Base-by-base conservation (phyloP, 2,888 invertebrate genomes). In the Lysandra bellargus region DNA sequence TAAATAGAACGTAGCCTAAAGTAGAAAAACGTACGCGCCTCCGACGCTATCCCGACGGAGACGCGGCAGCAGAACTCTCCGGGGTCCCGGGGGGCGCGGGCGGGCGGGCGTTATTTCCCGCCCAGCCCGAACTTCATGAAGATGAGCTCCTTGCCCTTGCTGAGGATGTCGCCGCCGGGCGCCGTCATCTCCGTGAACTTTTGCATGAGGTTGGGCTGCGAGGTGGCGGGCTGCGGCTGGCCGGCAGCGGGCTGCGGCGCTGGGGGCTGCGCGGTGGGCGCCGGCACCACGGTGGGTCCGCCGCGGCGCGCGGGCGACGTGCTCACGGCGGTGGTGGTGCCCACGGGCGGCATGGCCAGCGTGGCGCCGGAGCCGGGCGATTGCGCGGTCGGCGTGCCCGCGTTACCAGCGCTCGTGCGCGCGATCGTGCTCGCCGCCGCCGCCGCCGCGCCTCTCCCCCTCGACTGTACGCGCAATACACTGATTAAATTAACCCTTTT, bases 101-200 rank as follows among this genome's bases (percentile, higher is more conserved):
- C 81, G 83, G 86, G 86, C 91, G 90, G 87, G 84, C 90, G 93
- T 96, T 96, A 96, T 96, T 96, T 96, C 88, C 97, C 97, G 87
- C 97, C 97, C 85, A 98, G 96, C 84, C 98, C 98, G 92, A 98
- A 98, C 95, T 98, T 98, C 97, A 98, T 98, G 93, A 98, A 98
- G 91, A 98, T 98, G 84, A 98, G 96, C 95, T 98, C 98, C 95
- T 98, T 98, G 87, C 98, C 98, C 93, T 98, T 98, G 88, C 98
- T 98, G 86, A 98, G 95, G 85, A 98, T 98, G 89, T 98, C 98
- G 86, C 98, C 98, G 83, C 98, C 98, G 85, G 98, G 97, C 82
- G 97, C 97, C 80, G 98, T 97, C 95, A 98, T 98, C 90, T 98
- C 98, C 86, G 97, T 96, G 89, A 98, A 96, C 92, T 98, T 98